phyloP scores from a whole-genome alignment of 1,140 invertebrate genomes.

The Coptotermes formosanus region DNA sequence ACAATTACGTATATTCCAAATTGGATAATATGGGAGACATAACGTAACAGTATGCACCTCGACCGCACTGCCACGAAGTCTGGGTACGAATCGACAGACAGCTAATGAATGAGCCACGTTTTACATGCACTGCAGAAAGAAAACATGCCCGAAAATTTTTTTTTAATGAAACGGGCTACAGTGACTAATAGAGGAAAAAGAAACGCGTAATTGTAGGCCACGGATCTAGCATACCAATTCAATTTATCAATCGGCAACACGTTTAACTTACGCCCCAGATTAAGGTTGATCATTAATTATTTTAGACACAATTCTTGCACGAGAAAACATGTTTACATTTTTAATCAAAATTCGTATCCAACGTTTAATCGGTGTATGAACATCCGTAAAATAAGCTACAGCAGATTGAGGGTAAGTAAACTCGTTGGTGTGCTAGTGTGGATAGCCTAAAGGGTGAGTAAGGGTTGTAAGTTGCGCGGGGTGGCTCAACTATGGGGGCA shows the following conservation, averaged over 20 bases:
- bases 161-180: too few relatives aligned
- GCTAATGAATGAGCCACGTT: too few relatives aligned
- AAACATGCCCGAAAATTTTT: too few relatives aligned
- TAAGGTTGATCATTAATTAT: background rate
- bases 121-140: too few relatives aligned
- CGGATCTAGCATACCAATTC: background rate
- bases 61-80: too few relatives aligned
- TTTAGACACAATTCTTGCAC: background rate
- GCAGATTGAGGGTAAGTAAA: background rate
- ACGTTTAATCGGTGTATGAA: constrained; percentile 5
- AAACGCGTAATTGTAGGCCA: background rate
- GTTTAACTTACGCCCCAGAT: background rate
- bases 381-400: background rate
- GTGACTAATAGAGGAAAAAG: too few relatives aligned
- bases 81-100: too few relatives aligned
- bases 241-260: background rate
- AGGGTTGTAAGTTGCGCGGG: background rate
- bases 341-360: constrained; percentile 7
- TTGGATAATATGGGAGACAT: too few relatives aligned
- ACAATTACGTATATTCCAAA: too few relatives aligned
- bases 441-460: background rate
- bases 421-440: background rate
- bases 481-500: background rate
- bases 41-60: too few relatives aligned
- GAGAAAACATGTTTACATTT: background rate